Base-by-base conservation (phyloP, 2,888 invertebrate species). In the Camponotus fellah region DNA sequence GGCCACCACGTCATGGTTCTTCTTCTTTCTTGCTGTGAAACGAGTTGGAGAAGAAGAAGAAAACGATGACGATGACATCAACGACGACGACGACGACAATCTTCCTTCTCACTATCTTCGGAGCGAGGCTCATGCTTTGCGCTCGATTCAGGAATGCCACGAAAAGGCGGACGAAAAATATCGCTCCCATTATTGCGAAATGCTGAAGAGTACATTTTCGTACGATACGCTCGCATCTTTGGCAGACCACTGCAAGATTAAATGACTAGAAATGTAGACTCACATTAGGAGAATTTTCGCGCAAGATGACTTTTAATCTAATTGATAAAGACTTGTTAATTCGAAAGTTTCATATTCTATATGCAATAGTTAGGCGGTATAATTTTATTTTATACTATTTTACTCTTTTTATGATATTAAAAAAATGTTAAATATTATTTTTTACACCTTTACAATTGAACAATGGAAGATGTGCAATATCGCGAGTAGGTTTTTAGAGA, bases 101-200 rank as follows among this genome's bases (percentile, higher is more conserved):
- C 87, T 86, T 86, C 83, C 68, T 89, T 90, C 91, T 91, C 88
- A 86, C 87, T 90, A 91, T 88, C 91, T 92, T 89, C 87, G 80
- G 87, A 90, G 87, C 91, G 92, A 91, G 88, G 91, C 93, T 94
- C 93, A 92, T 90, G 92, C 91, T 92, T 91, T 65, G 84, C 85
- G 86, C 81, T 80, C 65, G 65, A 84, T 68, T 58, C 74, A 76
- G 34, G 76, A 37, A 82, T 69, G 82, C 56, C 34, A 71, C 64
- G 37, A 60, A 34, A 77, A 66, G 60, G 81, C 69, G 74, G 82
- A 84, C 84, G 37, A 43, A 43, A 60, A 21, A 21, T 37, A 26
- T 21, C 40, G 76, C 76, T 49, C 12, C 12, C n/a, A 43, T 74
- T 3, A 9, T 21, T 43, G 60, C 60, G 34, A 88, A 84, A 92